These are phyloP conservation scores for Leptobrachium ailaonicum DNA, from an alignment of 2,113 vertebrate species.

Conservation along the genomic window DNA sequence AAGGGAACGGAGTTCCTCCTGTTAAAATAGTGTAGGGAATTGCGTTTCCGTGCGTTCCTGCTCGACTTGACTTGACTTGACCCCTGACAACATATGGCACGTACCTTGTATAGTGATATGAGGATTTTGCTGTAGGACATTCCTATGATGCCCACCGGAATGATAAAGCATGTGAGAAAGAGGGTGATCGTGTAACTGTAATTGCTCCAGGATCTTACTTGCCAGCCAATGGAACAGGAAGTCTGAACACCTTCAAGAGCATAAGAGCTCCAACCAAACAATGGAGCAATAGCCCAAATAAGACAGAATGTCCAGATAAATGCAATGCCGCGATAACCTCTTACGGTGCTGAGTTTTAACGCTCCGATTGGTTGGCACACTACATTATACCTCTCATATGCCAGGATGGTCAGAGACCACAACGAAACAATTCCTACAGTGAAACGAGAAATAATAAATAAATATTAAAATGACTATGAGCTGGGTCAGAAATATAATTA, in stretches of 20 bases:
- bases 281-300: slow-evolving; percentile 58
- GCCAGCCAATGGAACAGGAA: slow-evolving; percentile 66
- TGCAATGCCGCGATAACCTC: slow-evolving; percentile 57
- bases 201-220: slow-evolving; percentile 62
- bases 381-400: slow-evolving; percentile 65
- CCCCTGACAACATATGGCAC: background rate
- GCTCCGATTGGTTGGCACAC: slow-evolving; percentile 61
- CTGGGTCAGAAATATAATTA: too few relatives aligned
- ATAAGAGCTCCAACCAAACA: slow-evolving; percentile 70
- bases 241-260: slow-evolving; percentile 63
- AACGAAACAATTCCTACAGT: slow-evolving; percentile 66
- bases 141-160: slow-evolving; percentile 60
- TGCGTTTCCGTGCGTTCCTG: too few relatives aligned
- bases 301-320: slow-evolving; percentile 67
- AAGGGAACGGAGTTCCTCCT: too few relatives aligned
- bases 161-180: slow-evolving; percentile 63
- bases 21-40: too few relatives aligned
- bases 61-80: too few relatives aligned
- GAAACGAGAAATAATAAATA: background rate
- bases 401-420: slow-evolving; percentile 64
- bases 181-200: slow-evolving; percentile 70
- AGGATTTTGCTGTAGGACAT: slow-evolving; percentile 66
- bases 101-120: slow-evolving; percentile 58
- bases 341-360: slow-evolving; percentile 57
- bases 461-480: too few relatives aligned